phyloP scores from a whole-genome alignment of 2,113 vertebrate genomes.

The Anoplopoma fimbria region DNA sequence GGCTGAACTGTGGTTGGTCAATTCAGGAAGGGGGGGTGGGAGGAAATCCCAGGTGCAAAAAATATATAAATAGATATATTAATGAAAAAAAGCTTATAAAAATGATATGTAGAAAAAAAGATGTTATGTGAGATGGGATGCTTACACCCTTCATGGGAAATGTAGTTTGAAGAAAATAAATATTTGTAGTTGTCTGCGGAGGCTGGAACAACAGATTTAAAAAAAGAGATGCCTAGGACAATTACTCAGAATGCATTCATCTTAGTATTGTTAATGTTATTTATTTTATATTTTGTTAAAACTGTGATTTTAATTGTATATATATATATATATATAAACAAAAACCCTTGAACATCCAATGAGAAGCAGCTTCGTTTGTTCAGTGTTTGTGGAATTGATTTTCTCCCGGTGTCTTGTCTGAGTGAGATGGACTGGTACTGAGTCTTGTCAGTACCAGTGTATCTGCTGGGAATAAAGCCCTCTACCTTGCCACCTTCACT shows the following conservation, averaged over 20 bases:
- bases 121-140: slow-evolving; percentile 47
- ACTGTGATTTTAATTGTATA: slow-evolving; percentile 78
- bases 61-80: slow-evolving; percentile 32
- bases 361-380: slow-evolving; percentile 43
- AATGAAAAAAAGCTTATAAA: slow-evolving; percentile 35
- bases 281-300: slow-evolving; percentile 86
- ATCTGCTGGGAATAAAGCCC: neutral
- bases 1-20: slow-evolving; percentile 66
- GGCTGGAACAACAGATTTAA: slow-evolving; percentile 33
- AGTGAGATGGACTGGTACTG: too few relatives aligned
- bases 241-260: slow-evolving; percentile 77
- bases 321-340: slow-evolving; percentile 75
- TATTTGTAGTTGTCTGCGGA: slow-evolving; percentile 56
- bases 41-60: slow-evolving; percentile 78
- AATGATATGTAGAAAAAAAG: slow-evolving; percentile 8
- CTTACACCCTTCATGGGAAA: slow-evolving; percentile 66
- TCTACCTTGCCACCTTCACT: neutral
- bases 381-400: neutral
- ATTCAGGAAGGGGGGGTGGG: slow-evolving; percentile 62
- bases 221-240: slow-evolving; percentile 63
- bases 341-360: slow-evolving; percentile 70
- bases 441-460: neutral
- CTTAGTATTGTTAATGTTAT: slow-evolving; percentile 84
- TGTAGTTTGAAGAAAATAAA: slow-evolving; percentile 55
- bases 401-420: too few relatives aligned